Base-by-base conservation (phyloP, 2,888 invertebrate genomes). In the Eledone cirrhosa region DNA sequence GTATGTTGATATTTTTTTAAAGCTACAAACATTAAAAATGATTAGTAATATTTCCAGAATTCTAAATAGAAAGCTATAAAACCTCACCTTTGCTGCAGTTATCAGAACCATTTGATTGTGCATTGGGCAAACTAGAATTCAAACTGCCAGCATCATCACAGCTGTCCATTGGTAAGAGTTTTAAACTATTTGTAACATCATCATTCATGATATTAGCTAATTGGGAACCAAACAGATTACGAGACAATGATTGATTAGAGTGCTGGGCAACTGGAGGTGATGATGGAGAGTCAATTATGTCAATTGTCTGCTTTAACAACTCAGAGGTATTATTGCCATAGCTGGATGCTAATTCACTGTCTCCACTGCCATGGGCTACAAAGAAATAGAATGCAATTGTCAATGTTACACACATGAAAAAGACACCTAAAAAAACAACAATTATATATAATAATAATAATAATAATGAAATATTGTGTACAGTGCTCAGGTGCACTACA, bases 321-420 rank as follows among this genome's bases (percentile, higher is more conserved):
- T 72, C 72, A n/a, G 72, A 72, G 14, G 72, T 72, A 4, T 72
- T 72, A 22, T 72, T 72, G 13, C 72, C 72, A 33, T 72, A 72
- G 41, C 72, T 72, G 22, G 72, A 72, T 33, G 72, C 72, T n/a
- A 72, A 41, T 31, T 72, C 72, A 72, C 72, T 72, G n/a, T 72
- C 72, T 22, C 72, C 72, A 33, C 72, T 72, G 19, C 72, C 72
- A 33, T 72, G 72, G 22, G 72, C 72, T 72, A 31, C 3, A n/a
- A 41, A 41, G 2, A 8, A 72, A 33, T n/a, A 41, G 41, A 11
- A 41, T 41, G 41, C 41, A 41, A 2, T 8, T 41, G 41, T 41
- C 41, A 41, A 41, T 41, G 41, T 41, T 11, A 41, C 41, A 41
- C 11, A 8, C 11, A 41, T 2, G 11, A 41, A 41, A 41, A 11